Base-by-base conservation (phyloP, 2,113 vertebrate species). In the Heterotilapia buettikoferi region DNA sequence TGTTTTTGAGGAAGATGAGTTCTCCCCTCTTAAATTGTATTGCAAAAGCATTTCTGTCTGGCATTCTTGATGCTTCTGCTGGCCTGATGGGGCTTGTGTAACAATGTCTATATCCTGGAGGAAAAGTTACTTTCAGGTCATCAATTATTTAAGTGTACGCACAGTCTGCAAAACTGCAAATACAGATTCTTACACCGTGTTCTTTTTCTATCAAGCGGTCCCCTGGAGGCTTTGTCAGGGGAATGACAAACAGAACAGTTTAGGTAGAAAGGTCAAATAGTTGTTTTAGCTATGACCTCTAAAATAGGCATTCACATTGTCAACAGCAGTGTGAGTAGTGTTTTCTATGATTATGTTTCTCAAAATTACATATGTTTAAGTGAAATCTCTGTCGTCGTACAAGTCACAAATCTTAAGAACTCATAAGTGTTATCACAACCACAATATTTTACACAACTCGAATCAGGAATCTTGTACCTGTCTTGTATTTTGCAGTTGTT, bases 111-210 rank as follows among this genome's bases (percentile, higher is more conserved):
- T 16, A 71, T 91, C 90, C 92, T 92, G 90, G 21, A 91, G 89
- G 79, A 84, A 84, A 86, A 91, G 19, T 33, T 82, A 29, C 86
- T 85, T 87, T 81, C 38, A 85, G 53, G 5, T 57, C 76, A 87
- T 93, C 66, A 88, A 90, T 91, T 89, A 92, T 93, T 93, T 12
- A 92, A 57, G 33, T 21, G 14, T 56, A 10, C 31, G 83, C 88
- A 79, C 80, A 61, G 80, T 73, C 89, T 84, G 84, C 79, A 90
- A 59, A 88, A 83, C 53, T 21, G 18, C 21, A 14, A 45, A 68
- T 31, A 16, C 31, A 79, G 9, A 43, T 71, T 89, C 33, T 47
- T 52, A 76, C 21, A 29, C 5, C 0, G 7, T 31, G 4, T 45
- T 6, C 18, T 54, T 71, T 54, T 24, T n/a, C 6, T n/a, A 18